phyloP scores from a whole-genome alignment of 2,888 invertebrate genomes.

The Callimorpha dominula region DNA sequence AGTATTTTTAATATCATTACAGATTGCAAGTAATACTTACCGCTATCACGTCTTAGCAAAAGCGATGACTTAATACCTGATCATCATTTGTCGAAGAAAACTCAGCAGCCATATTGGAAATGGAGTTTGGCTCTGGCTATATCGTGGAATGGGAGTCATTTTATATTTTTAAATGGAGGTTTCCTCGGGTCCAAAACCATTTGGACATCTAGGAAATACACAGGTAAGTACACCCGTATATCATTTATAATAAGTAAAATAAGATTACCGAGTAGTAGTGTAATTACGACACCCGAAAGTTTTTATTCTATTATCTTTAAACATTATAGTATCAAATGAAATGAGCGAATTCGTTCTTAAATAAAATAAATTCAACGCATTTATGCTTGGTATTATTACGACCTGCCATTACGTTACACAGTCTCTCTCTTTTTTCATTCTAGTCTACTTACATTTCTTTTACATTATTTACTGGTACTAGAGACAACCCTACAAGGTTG shows the following conservation, averaged over 20 bases:
- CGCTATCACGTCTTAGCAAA: neutral
- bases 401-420: neutral
- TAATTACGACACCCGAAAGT: too few species aligned
- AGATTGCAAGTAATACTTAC: neutral
- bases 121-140: neutral
- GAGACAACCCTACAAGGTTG: conserved; percentile 9
- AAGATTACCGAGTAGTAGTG: too few species aligned
- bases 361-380: neutral
- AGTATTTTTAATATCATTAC: neutral
- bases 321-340: too few species aligned
- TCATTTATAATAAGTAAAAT: too few species aligned
- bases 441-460: neutral
- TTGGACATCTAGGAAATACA: too few species aligned
- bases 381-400: neutral
- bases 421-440: neutral
- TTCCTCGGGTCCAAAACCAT: too few species aligned
- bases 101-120: neutral
- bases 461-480: neutral
- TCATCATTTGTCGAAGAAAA: neutral
- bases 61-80: neutral
- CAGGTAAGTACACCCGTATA: too few species aligned
- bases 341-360: neutral
- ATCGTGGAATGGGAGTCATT: too few species aligned
- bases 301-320: too few species aligned
- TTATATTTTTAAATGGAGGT: too few species aligned